Evolutionary conservation across 1,140 invertebrate genomes (phyloP), one percentile per base, ranked within the genome.

Genomic region (Medauroidea extradentata): DNA sequence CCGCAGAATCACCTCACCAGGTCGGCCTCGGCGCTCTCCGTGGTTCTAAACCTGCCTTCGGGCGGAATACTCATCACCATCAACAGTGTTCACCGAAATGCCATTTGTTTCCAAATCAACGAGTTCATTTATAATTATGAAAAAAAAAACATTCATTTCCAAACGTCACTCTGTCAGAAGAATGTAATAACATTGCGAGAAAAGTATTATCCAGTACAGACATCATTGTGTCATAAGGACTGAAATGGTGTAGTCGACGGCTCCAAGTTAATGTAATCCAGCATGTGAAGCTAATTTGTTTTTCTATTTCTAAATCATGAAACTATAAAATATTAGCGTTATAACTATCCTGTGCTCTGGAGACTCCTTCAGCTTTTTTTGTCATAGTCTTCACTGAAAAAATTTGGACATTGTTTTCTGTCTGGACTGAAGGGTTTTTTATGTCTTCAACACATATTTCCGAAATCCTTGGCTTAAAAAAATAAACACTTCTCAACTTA

Each of bases 101-200:
- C 68, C 66, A 46, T 63, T 57, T 23, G 44, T 51, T 60, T 66
- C 59, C 51, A 75, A 56, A 49, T 58, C 53, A n/a, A 53, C 54
- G 1, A 73, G 16, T 61, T 73, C 69, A 61, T 69, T 18, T 49
- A 69, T 66, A 21, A 69, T 19, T 52, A 52, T 58, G 21, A 51
- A 25, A 34, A 56, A 73, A 69, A 61, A 69, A 56, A 41, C 57
- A 52, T 51, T 59, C 24, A 62, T 67, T 66, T 24, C 41, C 60
- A 56, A 65, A 34, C 5, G 4, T 34, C 29, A 11, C 4, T 34
- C 49, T 11, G 59, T 50, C 58, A 24, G 50, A 7, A 19, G 61
- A n/a, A 50, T 23, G 27, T 52, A 46, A 46, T 5, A 46, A 7
- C 24, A 21, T 19, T 19, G 5, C 8, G 1, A 53, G 25, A 13